These are phyloP conservation scores for Perca flavescens DNA, from an alignment of 2,113 vertebrate genomes.

Conservation along the genomic window DNA sequence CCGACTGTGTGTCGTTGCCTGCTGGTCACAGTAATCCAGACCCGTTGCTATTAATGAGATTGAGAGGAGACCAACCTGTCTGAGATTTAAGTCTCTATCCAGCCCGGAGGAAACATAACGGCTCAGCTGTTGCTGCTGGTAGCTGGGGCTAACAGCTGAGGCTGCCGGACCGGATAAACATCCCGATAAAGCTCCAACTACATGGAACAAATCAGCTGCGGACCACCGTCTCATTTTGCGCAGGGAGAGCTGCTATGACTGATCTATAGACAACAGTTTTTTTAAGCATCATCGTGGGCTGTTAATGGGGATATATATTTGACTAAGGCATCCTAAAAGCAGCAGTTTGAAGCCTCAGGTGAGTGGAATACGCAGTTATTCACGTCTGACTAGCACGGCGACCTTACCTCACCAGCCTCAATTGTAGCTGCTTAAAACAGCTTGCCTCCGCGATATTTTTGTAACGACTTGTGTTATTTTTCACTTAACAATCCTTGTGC, in stretches of 20 bases:
- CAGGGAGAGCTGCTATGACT: slow-evolving; percentile 21
- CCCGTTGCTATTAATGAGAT: slow-evolving; percentile 34
- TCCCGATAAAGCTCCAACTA: slow-evolving; percentile 9
- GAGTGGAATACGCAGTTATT: slow-evolving; percentile 45
- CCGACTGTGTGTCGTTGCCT: slow-evolving; percentile 29
- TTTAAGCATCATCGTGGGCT: background rate
- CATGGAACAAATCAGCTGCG: slow-evolving; percentile 29
- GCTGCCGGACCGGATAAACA: slow-evolving; percentile 22
- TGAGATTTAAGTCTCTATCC: slow-evolving; percentile 20
- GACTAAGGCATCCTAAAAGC: background rate
- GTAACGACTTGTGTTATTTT: slow-evolving; percentile 14
- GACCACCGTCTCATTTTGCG: slow-evolving; percentile 12
- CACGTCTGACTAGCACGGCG: background rate
- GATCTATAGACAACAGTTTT: background rate
- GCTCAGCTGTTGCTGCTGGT: slow-evolving; percentile 13
- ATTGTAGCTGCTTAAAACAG: background rate
- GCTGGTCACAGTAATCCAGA: slow-evolving; percentile 46
- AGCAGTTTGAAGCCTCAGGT: slow-evolving; percentile 58
- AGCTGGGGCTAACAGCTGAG: slow-evolving; percentile 27
- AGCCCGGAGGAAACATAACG: background rate
- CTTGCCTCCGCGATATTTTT: background rate
- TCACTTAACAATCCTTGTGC: slow-evolving; percentile 34
- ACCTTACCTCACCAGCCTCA: slow-evolving; percentile 4
- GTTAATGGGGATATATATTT: background rate
- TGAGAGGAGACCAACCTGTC: slow-evolving; percentile 1